A percentile compares a stretch with the other conserved stretches of the same genome.
Evolutionary conservation across 1,140 invertebrate species (phyloP).

Genomic region (Dendrolimus punctatus): DNA sequence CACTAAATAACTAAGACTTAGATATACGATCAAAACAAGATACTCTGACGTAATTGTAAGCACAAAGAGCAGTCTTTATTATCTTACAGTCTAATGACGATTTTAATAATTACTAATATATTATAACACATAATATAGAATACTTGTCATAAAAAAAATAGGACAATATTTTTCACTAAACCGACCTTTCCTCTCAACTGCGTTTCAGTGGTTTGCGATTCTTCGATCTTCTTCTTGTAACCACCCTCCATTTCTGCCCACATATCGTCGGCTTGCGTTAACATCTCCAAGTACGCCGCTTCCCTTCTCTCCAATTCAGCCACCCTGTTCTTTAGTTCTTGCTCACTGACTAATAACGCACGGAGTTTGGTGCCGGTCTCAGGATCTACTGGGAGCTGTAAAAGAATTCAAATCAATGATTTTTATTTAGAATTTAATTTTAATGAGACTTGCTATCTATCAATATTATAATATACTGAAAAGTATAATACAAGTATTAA

Average conservation of each 20-base stretch:
- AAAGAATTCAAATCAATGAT: conserved; percentile 3
- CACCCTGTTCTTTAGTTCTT: conserved; percentile 63
- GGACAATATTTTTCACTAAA: not conserved
- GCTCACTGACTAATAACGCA: conserved; percentile 31
- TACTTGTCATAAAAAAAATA: not conserved
- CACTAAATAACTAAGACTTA: too few species aligned
- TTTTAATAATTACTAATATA: too few species aligned
- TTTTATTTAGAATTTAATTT: too few species aligned
- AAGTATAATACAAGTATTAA: too few species aligned
- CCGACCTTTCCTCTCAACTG: conserved; percentile 42
- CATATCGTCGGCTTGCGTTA: conserved; percentile 82
- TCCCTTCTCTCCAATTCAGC: conserved; percentile 78
- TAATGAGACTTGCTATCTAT: too few species aligned
- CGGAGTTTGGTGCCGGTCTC: conserved; percentile 29
- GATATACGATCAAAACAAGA: too few species aligned
- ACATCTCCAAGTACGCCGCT: conserved; percentile 79
- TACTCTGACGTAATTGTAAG: too few species aligned
- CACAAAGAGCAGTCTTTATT: too few species aligned
- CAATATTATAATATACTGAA: too few species aligned
- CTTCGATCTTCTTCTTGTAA: conserved; percentile 74
- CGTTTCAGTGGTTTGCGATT: conserved; percentile 43
- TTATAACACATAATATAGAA: too few species aligned
- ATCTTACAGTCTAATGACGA: too few species aligned
- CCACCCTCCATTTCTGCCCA: conserved; percentile 80
- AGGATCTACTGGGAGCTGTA: conserved; percentile 39